Evolutionary conservation across 2,888 invertebrate species (phyloP).

Genomic region (Apamea monoglypha): DNA sequence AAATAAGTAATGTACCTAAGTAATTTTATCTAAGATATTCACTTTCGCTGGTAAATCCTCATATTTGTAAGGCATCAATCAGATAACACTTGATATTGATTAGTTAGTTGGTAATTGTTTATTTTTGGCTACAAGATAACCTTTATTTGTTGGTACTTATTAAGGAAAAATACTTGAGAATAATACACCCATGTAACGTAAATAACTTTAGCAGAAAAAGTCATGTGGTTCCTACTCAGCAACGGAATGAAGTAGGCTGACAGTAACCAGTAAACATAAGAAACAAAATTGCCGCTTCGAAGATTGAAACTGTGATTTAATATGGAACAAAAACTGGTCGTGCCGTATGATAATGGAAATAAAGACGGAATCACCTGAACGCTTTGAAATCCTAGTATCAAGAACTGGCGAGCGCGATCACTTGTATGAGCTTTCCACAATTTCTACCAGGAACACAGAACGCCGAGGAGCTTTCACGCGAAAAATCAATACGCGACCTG

Average conservation of each 20-base stretch:
- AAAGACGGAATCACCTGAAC: background rate
- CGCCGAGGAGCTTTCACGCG: no score
- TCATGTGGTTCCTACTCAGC: background rate
- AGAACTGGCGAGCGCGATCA: background rate
- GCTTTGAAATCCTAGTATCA: background rate
- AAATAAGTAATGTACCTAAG: slow-evolving; percentile 19
- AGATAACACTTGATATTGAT: slow-evolving; percentile 30
- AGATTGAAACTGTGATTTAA: background rate
- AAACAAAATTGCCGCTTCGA: no score
- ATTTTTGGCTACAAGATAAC: slow-evolving; percentile 12
- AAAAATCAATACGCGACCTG: background rate
- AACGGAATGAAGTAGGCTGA: background rate
- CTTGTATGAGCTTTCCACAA: background rate
- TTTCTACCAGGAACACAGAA: background rate
- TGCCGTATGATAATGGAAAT: background rate
- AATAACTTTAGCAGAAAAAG: background rate
- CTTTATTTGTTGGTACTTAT: slow-evolving; percentile 15
- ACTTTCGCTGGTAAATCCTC: slow-evolving; percentile 17
- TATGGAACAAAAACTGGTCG: background rate
- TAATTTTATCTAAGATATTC: slow-evolving; percentile 26
- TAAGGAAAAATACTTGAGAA: slow-evolving; percentile 4
- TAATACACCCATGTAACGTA: background rate
- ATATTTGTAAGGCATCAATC: slow-evolving; percentile 25
- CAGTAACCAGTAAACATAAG: background rate
- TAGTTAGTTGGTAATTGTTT: slow-evolving; percentile 9